Conservation (phyloP, 2,113 vertebrate species). For the Scomber japonicus region DNA sequence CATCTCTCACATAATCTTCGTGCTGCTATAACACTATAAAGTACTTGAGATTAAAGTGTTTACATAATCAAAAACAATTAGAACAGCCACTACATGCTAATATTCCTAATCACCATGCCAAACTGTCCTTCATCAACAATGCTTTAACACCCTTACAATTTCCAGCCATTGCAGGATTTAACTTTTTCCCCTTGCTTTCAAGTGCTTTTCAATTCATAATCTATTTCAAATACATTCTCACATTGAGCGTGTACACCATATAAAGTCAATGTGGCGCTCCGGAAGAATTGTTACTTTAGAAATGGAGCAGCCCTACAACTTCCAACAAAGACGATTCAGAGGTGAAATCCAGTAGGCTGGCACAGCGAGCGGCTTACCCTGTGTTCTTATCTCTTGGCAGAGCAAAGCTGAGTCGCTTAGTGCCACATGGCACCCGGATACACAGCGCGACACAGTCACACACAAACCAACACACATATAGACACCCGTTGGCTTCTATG, state of each 20-base stretch:
- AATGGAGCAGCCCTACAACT: conserved; percentile 67
- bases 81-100: conserved; percentile 40
- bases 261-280: conserved; percentile 56
- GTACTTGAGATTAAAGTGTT: conserved; percentile 46
- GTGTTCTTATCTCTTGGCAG: conserved; percentile 82
- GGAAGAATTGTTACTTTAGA: conserved; percentile 63
- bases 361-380: conserved; percentile 71
- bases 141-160: conserved; percentile 31
- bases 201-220: conserved; percentile 54
- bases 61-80: conserved; percentile 58
- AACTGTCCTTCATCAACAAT: conserved; percentile 32
- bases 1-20: conserved; percentile 16
- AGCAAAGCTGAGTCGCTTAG: conserved; percentile 70
- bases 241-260: conserved; percentile 37
- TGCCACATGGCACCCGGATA: conserved; percentile 83
- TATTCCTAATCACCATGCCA: conserved; percentile 35
- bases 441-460: conserved; percentile 64
- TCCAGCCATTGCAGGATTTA: conserved; percentile 32
- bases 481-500: conserved; percentile 61
- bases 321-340: conserved; percentile 68
- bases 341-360: conserved; percentile 76
- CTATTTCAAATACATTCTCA: conserved; percentile 44
- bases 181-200: conserved; percentile 12
- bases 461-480: conserved; percentile 50
- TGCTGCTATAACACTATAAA: conserved; percentile 9